Conservation (phyloP, 2,888 invertebrate species). For the Ectropis crepuscularia region DNA sequence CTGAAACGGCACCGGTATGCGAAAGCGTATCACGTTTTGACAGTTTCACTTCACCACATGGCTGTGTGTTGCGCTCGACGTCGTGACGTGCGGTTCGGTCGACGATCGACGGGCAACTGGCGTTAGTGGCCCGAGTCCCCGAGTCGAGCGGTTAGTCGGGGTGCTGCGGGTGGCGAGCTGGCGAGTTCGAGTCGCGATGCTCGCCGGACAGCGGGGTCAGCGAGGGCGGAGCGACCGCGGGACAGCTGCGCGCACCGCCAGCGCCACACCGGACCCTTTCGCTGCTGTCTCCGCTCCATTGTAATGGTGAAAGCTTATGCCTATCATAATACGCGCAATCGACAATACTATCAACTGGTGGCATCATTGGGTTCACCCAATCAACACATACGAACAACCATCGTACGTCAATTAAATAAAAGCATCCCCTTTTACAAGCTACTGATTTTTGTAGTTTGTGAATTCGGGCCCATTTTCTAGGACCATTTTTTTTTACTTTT, state of each 20-base stretch:
- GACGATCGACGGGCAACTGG: slow-evolving; percentile 77
- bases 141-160: slow-evolving; percentile 37
- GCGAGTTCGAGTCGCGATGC: slow-evolving; percentile 44
- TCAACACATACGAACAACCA: no score
- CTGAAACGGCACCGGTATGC: slow-evolving; percentile 67
- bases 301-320: slow-evolving; percentile 71
- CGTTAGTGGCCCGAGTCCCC: slow-evolving; percentile 41
- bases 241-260: slow-evolving; percentile 77
- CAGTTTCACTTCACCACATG: slow-evolving; percentile 85
- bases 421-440: no score
- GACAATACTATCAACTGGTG: slow-evolving; percentile 18
- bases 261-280: slow-evolving; percentile 69
- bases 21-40: slow-evolving; percentile 81
- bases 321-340: slow-evolving; percentile 47
- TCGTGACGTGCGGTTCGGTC: slow-evolving; percentile 69
- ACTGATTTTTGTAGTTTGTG: no score
- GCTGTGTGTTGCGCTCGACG: slow-evolving; percentile 66
- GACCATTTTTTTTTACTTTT: no score
- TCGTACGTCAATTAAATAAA: no score
- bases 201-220: slow-evolving; percentile 62
- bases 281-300: slow-evolving; percentile 66
- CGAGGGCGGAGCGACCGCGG: slow-evolving; percentile 77
- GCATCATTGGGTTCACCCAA: no score
- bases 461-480: no score
- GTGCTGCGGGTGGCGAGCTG: slow-evolving; percentile 32